phyloP scores from a whole-genome alignment of 2,797 vertebrate genomes.

The Xenopus petersii region DNA sequence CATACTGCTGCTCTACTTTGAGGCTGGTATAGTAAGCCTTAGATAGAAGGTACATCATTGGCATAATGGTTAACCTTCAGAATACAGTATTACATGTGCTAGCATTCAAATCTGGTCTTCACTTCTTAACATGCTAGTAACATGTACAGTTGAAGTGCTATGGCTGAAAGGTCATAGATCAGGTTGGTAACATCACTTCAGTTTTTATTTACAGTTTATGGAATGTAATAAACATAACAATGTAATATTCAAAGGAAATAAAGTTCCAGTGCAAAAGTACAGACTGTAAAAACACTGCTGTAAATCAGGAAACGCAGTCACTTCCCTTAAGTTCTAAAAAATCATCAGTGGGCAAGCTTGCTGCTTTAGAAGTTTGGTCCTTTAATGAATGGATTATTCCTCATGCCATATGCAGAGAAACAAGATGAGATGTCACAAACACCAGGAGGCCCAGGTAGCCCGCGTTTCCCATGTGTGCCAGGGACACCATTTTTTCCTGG shows the following conservation, averaged over 20 bases:
- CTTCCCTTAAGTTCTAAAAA: conserved; percentile 11
- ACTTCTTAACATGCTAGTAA: too few relatives aligned
- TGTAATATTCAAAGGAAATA: background rate
- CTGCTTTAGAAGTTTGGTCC: conserved; percentile 67
- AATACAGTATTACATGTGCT: too few relatives aligned
- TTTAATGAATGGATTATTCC: conserved; percentile 73
- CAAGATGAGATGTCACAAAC: conserved; percentile 73
- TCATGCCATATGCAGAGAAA: conserved; percentile 70
- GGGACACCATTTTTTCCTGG: conserved; percentile 67
- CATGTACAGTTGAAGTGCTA: too few relatives aligned
- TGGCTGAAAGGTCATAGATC: background rate
- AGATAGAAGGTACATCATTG: too few relatives aligned
- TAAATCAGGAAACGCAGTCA: background rate
- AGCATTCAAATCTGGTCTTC: too few relatives aligned
- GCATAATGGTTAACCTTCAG: too few relatives aligned
- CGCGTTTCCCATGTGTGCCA: conserved; percentile 68
- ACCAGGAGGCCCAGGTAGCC: conserved; percentile 65
- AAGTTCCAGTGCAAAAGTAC: conserved; percentile 30
- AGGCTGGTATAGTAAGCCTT: too few relatives aligned
- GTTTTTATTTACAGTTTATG: background rate
- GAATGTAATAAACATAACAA: background rate
- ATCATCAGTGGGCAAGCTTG: background rate
- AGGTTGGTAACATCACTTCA: background rate
- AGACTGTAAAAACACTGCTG: background rate
- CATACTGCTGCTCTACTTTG: too few relatives aligned